phyloP scores from a whole-genome alignment of 2,797 vertebrate species.

The Coluber constrictor region DNA sequence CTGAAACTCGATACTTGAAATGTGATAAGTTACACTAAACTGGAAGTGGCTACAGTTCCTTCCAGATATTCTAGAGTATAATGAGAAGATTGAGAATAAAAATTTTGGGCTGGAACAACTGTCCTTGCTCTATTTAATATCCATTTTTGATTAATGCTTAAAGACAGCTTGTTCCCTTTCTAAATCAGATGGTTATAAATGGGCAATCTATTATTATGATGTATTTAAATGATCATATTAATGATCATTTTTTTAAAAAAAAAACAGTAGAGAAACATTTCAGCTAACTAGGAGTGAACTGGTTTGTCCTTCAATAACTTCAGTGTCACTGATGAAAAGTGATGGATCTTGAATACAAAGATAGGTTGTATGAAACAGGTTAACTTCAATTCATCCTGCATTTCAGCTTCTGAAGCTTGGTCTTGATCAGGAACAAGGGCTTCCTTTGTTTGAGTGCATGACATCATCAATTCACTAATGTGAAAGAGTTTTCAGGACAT shows the following conservation, averaged over 20 bases:
- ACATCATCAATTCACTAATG: neutral
- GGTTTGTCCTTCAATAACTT: neutral
- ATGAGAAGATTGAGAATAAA: neutral
- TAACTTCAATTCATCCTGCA: neutral
- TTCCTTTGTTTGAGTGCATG: neutral
- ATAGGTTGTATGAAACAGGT: neutral
- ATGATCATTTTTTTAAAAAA: neutral
- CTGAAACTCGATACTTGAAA: neutral
- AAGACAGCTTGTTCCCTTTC: neutral
- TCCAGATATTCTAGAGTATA: neutral
- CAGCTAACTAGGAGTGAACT: neutral
- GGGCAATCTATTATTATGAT: neutral
- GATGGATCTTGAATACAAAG: neutral
- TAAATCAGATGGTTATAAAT: neutral
- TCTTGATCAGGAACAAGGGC: neutral
- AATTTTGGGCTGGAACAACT: neutral
- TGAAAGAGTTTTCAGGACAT: neutral
- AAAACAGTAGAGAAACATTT: neutral
- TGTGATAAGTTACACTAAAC: neutral
- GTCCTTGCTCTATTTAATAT: neutral
- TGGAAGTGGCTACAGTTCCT: neutral
- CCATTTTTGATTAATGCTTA: neutral
- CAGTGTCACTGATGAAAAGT: neutral
- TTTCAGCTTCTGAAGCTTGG: neutral
- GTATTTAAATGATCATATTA: neutral